phyloP scores from a whole-genome alignment of 2,888 invertebrate species.

The Nasonovia ribisnigri region DNA sequence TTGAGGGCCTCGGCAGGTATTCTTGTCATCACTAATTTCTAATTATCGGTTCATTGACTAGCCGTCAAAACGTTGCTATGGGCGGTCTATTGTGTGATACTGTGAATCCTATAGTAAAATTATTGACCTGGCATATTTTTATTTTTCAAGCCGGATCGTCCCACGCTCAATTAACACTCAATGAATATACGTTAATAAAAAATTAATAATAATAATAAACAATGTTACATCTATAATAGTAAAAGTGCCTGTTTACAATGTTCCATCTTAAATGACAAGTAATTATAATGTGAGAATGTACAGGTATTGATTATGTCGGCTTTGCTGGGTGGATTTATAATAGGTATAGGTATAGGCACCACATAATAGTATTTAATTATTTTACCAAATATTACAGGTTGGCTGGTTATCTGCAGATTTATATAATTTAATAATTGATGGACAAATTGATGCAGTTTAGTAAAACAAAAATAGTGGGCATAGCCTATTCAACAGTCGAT shows the following conservation, averaged over 20 bases:
- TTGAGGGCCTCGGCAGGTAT: conserved; percentile 51
- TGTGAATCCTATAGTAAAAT: conserved; percentile 40
- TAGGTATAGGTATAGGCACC: background rate
- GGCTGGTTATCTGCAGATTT: background rate
- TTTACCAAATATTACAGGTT: background rate
- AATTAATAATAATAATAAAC: conserved; percentile 45
- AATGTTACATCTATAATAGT: conserved; percentile 23
- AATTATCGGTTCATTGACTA: conserved; percentile 65
- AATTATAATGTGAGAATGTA: conserved; percentile 28
- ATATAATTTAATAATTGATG: background rate
- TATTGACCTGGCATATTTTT: conserved; percentile 57
- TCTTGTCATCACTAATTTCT: conserved; percentile 64
- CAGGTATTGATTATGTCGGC: background rate
- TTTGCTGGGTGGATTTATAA: background rate
- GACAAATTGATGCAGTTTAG: background rate
- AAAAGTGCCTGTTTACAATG: conserved; percentile 26
- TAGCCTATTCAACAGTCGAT: background rate
- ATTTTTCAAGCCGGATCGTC: conserved; percentile 60
- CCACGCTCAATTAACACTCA: conserved; percentile 64
- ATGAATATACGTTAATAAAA: conserved; percentile 28
- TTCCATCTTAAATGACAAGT: conserved; percentile 24
- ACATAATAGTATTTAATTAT: background rate
- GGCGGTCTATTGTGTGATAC: conserved; percentile 63
- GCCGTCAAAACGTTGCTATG: conserved; percentile 64
- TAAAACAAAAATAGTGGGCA: background rate